These are phyloP conservation scores for Diplodus puntazzo DNA, from an alignment of 2,797 vertebrate species.

Conservation along the genomic window DNA sequence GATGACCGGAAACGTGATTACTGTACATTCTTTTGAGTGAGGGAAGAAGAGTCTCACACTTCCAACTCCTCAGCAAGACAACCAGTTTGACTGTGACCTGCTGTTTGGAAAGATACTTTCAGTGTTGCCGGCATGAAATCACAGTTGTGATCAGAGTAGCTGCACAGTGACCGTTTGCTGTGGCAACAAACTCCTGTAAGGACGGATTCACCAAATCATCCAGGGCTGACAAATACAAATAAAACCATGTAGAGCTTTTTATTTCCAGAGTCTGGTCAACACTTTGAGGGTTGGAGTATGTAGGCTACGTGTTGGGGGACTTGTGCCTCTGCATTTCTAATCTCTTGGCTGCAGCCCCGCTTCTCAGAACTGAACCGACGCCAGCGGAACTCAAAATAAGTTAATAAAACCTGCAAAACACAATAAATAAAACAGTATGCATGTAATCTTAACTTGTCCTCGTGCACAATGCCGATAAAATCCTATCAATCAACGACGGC, in stretches of 20 bases:
- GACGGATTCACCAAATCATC: neutral
- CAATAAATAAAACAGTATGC: constrained; percentile 18
- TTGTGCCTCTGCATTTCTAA: neutral
- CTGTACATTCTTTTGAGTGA: neutral
- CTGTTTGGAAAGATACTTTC: constrained; percentile 14
- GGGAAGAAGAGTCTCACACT: constrained; percentile 13
- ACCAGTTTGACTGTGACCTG: constrained; percentile 3
- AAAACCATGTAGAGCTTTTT: neutral
- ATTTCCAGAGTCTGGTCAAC: neutral
- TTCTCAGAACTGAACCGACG: neutral
- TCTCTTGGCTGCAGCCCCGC: neutral
- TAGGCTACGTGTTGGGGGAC: neutral
- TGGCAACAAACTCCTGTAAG: neutral
- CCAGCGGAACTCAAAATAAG: neutral
- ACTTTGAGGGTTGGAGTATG: neutral
- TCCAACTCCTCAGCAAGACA: constrained; percentile 19
- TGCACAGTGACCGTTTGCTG: neutral
- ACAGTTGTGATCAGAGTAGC: neutral
- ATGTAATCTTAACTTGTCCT: constrained; percentile 15
- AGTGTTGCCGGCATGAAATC: neutral
- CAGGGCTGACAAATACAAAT: neutral
- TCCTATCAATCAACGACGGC: constrained; percentile 36
- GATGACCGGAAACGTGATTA: neutral
- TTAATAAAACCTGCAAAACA: neutral
- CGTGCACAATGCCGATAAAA: constrained; percentile 14